Evolutionary conservation across 2,888 invertebrate genomes (phyloP).

Genomic region (Chaitophorus viminalis): DNA sequence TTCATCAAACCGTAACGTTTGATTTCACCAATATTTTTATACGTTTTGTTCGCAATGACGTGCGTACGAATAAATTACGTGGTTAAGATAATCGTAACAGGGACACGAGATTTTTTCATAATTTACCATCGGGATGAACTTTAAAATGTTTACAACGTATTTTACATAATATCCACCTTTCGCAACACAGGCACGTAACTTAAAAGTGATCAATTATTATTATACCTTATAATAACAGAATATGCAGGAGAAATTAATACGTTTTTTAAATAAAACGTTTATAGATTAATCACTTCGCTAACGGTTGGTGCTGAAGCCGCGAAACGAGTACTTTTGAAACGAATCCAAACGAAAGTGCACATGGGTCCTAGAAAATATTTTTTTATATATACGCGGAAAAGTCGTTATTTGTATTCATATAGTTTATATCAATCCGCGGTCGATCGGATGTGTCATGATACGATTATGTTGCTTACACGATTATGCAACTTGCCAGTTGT

Average conservation of each 20-base stretch:
- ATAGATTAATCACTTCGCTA: background rate
- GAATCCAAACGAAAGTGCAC: background rate
- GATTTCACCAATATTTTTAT: too few relatives aligned
- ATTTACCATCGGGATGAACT: background rate
- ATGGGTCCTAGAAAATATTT: background rate
- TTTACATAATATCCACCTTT: background rate
- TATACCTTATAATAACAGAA: background rate
- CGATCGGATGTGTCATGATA: background rate
- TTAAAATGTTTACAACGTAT: background rate
- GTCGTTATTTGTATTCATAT: too few relatives aligned
- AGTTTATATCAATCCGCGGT: too few relatives aligned
- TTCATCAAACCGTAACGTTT: too few relatives aligned
- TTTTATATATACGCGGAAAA: background rate
- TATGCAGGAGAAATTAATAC: background rate
- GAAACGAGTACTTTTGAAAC: background rate
- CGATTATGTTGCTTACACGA: background rate
- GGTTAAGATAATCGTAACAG: background rate
- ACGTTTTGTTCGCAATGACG: background rate
- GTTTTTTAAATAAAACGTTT: background rate
- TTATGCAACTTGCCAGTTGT: background rate
- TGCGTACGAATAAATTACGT: background rate
- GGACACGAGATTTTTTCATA: background rate
- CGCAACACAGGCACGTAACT: background rate
- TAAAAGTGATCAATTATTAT: background rate
- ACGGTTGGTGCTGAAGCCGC: background rate